These are phyloP conservation scores for Bellardia bayeri DNA, from an alignment of 2,888 invertebrate genomes.

Conservation along the genomic window DNA sequence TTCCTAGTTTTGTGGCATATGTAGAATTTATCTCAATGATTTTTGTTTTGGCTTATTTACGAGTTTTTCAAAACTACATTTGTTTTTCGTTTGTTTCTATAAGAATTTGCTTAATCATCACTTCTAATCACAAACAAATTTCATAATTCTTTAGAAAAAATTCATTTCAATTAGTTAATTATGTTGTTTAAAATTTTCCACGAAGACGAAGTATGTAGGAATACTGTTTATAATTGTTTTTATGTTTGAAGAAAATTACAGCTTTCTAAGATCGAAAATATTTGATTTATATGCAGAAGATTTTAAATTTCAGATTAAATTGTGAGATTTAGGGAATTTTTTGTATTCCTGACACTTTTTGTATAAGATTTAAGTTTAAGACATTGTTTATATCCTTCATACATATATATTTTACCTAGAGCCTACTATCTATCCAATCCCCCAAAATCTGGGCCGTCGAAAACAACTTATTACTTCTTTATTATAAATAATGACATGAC, in stretches of 20 bases:
- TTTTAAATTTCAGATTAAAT: background rate
- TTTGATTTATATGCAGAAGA: no score
- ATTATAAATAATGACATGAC: no score
- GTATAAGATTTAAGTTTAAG: no score
- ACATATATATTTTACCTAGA: no score
- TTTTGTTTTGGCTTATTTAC: constrained; percentile 36
- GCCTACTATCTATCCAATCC: no score
- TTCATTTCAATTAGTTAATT: constrained; percentile 44
- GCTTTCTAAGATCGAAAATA: background rate
- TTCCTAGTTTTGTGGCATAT: constrained; percentile 4
- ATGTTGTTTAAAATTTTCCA: constrained; percentile 11
- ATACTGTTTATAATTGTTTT: background rate
- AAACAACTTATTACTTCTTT: no score
- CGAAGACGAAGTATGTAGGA: constrained; percentile 1
- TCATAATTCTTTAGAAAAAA: constrained; percentile 57
- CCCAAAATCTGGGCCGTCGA: no score
- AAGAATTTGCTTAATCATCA: constrained; percentile 64
- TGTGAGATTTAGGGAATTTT: background rate
- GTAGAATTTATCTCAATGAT: constrained; percentile 40
- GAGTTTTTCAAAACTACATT: constrained; percentile 40
- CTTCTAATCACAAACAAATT: constrained; percentile 48
- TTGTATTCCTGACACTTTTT: no score
- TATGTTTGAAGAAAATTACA: constrained; percentile 8
- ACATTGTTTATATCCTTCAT: no score
- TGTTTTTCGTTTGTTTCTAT: constrained; percentile 28